Percentiles rank a stretch among this genome's conserved stretches.
phyloP scores from a whole-genome alignment of 2,113 vertebrate species.

The Mohoua ochrocephala region DNA sequence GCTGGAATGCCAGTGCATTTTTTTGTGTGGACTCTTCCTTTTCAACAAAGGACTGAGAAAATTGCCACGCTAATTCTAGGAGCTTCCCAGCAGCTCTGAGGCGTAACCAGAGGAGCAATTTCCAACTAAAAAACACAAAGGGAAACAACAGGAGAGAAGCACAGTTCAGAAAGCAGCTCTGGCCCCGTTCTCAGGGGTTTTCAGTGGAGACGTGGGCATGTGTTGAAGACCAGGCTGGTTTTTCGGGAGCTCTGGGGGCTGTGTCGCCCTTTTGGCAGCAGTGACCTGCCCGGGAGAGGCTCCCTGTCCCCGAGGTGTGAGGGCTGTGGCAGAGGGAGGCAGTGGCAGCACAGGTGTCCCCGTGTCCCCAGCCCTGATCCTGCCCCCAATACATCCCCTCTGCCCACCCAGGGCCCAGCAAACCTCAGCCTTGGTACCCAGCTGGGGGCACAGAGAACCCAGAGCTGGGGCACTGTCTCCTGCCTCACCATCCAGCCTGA shows the following conservation, averaged over 20 bases:
- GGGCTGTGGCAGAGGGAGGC: not conserved
- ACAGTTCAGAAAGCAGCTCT: not conserved
- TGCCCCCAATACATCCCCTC: fast-evolving
- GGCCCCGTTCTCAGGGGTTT: fast-evolving
- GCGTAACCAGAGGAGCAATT: not conserved
- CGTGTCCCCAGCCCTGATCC: not conserved
- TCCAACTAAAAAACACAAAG: not conserved
- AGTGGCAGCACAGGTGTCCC: not conserved
- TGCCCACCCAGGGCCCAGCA: not conserved
- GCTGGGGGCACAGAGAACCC: not conserved
- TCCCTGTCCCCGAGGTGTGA: fast-evolving
- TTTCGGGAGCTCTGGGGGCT: not conserved
- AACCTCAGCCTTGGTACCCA: not conserved
- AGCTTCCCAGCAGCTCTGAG: not conserved
- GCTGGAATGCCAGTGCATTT: constrained; percentile 1
- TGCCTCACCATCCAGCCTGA: not conserved
- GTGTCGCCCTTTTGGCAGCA: not conserved
- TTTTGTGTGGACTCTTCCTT: not conserved
- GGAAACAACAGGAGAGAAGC: not conserved
- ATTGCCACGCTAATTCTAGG: not conserved
- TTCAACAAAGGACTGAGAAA: constrained; percentile 22
- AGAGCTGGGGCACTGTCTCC: not conserved
- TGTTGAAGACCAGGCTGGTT: not conserved
- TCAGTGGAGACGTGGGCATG: not conserved
- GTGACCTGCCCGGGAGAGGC: fast-evolving